A percentile compares a stretch with the other conserved stretches of the same genome.
phyloP scores from a whole-genome alignment of 2,888 invertebrate genomes.

The Seira sanloemensis region DNA sequence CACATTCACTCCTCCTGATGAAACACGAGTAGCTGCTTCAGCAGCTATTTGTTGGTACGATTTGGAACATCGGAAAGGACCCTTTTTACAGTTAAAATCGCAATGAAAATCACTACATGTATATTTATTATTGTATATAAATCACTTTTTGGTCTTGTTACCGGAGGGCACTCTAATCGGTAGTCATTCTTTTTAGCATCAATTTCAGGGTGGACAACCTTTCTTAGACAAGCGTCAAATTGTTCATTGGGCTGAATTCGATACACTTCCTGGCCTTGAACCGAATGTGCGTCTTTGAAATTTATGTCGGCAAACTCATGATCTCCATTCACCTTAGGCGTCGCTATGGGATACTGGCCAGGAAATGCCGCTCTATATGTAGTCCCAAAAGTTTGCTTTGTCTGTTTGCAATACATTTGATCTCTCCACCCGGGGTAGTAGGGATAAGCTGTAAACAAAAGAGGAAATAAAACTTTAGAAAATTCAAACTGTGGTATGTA shows the following conservation, averaged over 20 bases:
- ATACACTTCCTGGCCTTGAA: background rate
- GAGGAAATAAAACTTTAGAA: background rate
- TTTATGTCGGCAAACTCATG: background rate
- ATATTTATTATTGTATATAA: too few relatives aligned
- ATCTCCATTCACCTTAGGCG: background rate
- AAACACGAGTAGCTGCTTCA: too few relatives aligned
- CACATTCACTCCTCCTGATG: too few relatives aligned
- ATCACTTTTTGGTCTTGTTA: too few relatives aligned
- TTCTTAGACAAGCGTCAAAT: constrained; percentile 11
- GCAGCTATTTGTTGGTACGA: too few relatives aligned
- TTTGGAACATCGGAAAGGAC: constrained; percentile 26
- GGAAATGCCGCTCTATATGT: background rate
- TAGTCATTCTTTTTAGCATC: background rate
- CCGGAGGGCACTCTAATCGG: constrained; percentile 28
- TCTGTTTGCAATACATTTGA: background rate
- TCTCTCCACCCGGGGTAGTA: background rate
- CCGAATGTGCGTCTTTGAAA: background rate
- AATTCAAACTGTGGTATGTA: too few relatives aligned
- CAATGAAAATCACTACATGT: too few relatives aligned
- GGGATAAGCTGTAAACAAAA: background rate
- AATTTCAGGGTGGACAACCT: background rate
- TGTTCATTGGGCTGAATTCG: constrained; percentile 30
- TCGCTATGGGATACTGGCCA: background rate
- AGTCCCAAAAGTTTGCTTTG: background rate
- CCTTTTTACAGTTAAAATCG: too few relatives aligned